Conservation (phyloP, 2,888 invertebrate species). For the Netelia virgata region DNA sequence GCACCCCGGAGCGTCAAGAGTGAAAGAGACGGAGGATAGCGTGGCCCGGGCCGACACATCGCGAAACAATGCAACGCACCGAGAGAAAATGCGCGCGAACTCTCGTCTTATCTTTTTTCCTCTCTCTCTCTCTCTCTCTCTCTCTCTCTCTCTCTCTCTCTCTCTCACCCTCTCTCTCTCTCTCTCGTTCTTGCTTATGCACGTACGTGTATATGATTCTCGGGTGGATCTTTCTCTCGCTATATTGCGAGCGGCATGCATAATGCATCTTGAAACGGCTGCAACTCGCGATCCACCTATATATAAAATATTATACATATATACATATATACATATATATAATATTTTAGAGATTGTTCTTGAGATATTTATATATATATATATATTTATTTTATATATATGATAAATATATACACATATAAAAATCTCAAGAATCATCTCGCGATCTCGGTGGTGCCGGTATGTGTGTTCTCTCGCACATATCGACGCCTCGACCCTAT, state of each 20-base stretch:
- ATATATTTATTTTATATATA: neutral
- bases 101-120: neutral
- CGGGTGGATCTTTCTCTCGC: conserved; percentile 37
- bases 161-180: conserved; percentile 10
- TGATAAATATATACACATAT: conserved; percentile 17
- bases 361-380: neutral
- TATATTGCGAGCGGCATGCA: conserved; percentile 56
- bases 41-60: conserved; percentile 9
- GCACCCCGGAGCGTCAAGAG: conserved; percentile 52
- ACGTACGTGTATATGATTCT: conserved; percentile 28
- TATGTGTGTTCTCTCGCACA: conserved; percentile 73
- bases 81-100: neutral
- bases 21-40: neutral
- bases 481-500: conserved; percentile 79
- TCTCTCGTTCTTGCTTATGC: neutral
- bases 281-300: conserved; percentile 22
- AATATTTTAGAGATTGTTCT: neutral
- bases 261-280: conserved; percentile 54
- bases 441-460: conserved; percentile 77
- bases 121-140: conserved; percentile 11
- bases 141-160: neutral
- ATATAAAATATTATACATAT: neutral
- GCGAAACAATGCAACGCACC: conserved; percentile 10
- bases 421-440: conserved; percentile 49
- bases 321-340: neutral